Evolutionary conservation across 2,113 vertebrate species (phyloP), one percentile per base, ranked within the genome.

Genomic region (Oncorhynchus gorbuscha): DNA sequence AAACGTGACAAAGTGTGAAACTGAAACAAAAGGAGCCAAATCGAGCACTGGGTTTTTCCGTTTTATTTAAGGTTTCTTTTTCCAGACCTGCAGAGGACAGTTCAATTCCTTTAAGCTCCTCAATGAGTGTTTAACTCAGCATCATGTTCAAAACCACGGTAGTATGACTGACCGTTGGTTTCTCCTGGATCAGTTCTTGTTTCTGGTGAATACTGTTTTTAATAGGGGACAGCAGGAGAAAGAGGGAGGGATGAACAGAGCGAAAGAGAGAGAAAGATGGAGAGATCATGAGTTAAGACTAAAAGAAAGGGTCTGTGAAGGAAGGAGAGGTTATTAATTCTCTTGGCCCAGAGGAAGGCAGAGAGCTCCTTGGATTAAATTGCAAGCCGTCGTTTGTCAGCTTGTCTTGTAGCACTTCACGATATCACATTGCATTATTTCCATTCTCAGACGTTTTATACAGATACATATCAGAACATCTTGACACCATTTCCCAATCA

Each of bases 1-100:
- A 24, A n/a, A 65, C 9, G 55, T 58, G 71, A 74, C 61, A 79
- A 87, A 24, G 55, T 58, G 39, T 45, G 24, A 28, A 77, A 28
- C 62, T 30, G 32, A n/a, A 81, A 87, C 92, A 81, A 88, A 90
- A 86, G 81, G 82, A 84, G 55, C 80, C 80, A 75, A 16, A 91
- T 90, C 81, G 77, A 83, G 92, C 91, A 94, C 93, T 94, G 95
- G 97, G 93, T 97, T 97, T 55, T 95, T 96, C 90, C 95, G 93
- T 96, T 99, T 99, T 99, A 98, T 98, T 99, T 96, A 97, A 96
- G 88, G 95, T 98, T 96, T 95, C 95, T 96, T 97, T 89, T 91
- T 90, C 95, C 96, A 96, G 97, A 96, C 97, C 96, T 96, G 96
- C 95, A 98, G 96, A 97, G 95, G 95, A 96, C 95, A 95, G 96